Base-by-base conservation (phyloP, 2,797 vertebrate species). In the Astyanax mexicanus region DNA sequence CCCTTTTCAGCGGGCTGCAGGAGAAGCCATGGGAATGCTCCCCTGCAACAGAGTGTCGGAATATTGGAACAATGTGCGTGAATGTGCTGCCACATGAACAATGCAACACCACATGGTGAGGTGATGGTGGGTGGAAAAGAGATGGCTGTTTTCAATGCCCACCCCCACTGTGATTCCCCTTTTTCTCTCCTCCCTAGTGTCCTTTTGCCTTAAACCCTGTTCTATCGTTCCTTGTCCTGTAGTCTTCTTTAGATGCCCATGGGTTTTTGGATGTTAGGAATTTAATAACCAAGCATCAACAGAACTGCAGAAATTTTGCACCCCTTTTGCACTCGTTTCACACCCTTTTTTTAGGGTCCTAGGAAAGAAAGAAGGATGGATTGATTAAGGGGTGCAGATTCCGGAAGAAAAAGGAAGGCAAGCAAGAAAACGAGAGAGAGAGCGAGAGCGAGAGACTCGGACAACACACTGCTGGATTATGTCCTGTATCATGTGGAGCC, bases 11-110 rank as follows among this genome's bases (percentile, higher is more conserved):
- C 52, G 51, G 11, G 66, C 74, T 80, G 64, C 69, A 79, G 77
- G 80, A 66, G 78, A 72, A 82, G 67, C 75, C 81, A 75, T 83
- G 32, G 83, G 81, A 80, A 80, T 77, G 47, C 66, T 72, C 51
- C 57, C 76, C 32, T 72, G 71, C 72, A 79, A 69, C 83, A 72
- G 51, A 79, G 79, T 44, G 68, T 75, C 66, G 73, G 78, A 77
- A 65, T 42, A 37, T 60, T 37, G 52, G 61, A 77, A 85, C 74
- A 81, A 82, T 78, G 66, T 72, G 66, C 78, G 47, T 57, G 25
- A 69, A 75, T 77, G 60, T 79, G 67, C 67, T 44, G 65, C 66
- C 71, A 80, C 32, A 58, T 75, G 82, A 83, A 86, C 78, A 87
- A 85, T 77, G 74, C 70, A 75, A 77, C 71, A 69, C 55, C 75